Base-by-base conservation (phyloP, 2,888 invertebrate species). In the Drosophila crucigera region DNA sequence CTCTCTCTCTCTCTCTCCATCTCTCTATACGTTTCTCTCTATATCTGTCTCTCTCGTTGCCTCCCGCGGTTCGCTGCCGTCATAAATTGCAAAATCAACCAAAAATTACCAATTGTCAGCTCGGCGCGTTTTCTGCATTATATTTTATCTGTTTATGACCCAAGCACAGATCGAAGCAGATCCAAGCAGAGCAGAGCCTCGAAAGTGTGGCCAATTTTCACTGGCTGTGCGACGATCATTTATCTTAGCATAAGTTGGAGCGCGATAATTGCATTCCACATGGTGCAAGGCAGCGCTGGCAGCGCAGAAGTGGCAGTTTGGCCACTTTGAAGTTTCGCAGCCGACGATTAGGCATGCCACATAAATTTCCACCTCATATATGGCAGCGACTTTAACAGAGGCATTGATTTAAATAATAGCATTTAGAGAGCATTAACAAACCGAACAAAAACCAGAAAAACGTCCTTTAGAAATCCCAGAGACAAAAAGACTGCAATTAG, bases 381-480 rank as follows among this genome's bases (percentile, higher is more conserved):
- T 55, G 63, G 66, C 16, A 14, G 55, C 62, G 55, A 61, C 56
- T 64, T 49, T 37, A 68, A 16, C 47, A 63, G 67, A 54, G 64
- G 76, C 92, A 91, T 92, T 92, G 92, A 91, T 91, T 91, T 92
- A 91, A 91, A 91, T 92, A 91, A 92, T 90, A 84, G 86, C 91
- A 83, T 84, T 91, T 91, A 92, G 55, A 56, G 37, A 53, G 68
- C 64, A 78, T 68, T 58, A 39, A 16, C 49, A 55, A 43, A 19
- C 5, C 41, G 19, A 52, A 25, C 43, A 28, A 33, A 25, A 33
- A 49, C 16, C 25, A 30, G 35, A 25, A 37, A 37, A 14, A 35
- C 63, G 59, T 67, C 73, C 81, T 63, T 56, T 67, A 35, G 19
- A 73, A 71, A 39, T 14, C 41, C 56, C 39, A 41, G 16, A 47